Conservation (phyloP, 2,888 invertebrate species). For the Dusona sp. region DNA sequence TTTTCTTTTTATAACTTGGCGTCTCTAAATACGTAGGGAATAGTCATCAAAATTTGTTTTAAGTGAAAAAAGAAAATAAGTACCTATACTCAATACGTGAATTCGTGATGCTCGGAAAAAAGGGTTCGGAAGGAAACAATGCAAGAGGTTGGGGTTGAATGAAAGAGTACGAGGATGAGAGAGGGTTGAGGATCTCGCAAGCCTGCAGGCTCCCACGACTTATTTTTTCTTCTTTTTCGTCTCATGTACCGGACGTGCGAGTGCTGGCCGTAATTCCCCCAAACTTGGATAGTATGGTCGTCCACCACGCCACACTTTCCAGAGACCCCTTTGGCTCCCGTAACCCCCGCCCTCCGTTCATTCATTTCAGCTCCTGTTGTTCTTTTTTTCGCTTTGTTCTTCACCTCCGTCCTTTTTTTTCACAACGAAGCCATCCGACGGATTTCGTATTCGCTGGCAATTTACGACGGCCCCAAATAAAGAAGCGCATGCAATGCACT, state of each 20-base stretch:
- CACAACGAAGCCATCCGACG: conserved; percentile 22
- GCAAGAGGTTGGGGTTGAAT: conserved; percentile 48
- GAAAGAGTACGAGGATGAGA: conserved; percentile 39
- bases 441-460: conserved; percentile 52
- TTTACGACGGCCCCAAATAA: conserved; percentile 41
- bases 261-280: conserved; percentile 54
- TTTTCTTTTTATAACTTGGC: too few relatives aligned
- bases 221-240: conserved; percentile 36
- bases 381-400: conserved; percentile 29
- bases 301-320: conserved; percentile 48
- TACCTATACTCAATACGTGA: not conserved
- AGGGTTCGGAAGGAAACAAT: conserved; percentile 29
- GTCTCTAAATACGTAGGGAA: not conserved
- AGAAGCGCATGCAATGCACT: conserved; percentile 54
- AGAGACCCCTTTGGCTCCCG: conserved; percentile 50
- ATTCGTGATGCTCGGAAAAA: conserved; percentile 12
- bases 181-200: conserved; percentile 49
- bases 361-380: conserved; percentile 46
- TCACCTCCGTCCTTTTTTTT: conserved; percentile 20
- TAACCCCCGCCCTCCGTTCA: conserved; percentile 51
- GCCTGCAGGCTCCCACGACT: conserved; percentile 60
- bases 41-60: not conserved
- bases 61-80: not conserved
- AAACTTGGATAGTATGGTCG: conserved; percentile 47
- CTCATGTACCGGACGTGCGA: conserved; percentile 63